These are phyloP conservation scores for Hycleus cichorii DNA, from an alignment of 1,140 invertebrate species.

Conservation along the genomic window DNA sequence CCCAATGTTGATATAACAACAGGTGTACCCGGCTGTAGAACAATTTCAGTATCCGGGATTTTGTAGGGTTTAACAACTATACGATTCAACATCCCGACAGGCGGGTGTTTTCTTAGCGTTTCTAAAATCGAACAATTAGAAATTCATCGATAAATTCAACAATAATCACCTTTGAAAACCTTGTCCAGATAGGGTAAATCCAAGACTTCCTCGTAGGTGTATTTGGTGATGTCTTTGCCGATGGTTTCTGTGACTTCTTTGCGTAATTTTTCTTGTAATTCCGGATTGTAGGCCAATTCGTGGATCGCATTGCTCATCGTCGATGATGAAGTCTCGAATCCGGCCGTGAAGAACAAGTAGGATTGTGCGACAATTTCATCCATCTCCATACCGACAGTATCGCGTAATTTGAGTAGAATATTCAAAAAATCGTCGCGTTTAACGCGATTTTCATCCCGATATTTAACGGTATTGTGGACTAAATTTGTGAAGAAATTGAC, in stretches of 20 bases:
- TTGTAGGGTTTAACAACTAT: too few species aligned
- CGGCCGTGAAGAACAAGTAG: slow-evolving; percentile 41
- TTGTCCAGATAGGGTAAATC: too few species aligned
- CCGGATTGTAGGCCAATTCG: slow-evolving; percentile 53
- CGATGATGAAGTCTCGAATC: slow-evolving; percentile 10
- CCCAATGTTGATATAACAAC: too few species aligned
- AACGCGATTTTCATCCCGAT: too few species aligned
- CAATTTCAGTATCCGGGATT: too few species aligned
- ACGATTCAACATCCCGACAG: too few species aligned
- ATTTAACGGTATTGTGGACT: slow-evolving; percentile 3
- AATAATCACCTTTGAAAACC: too few species aligned
- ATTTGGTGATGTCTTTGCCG: not conserved
- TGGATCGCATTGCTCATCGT: slow-evolving; percentile 39
- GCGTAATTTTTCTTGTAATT: slow-evolving; percentile 57
- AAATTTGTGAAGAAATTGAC: slow-evolving; percentile 40
- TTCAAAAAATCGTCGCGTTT: not conserved
- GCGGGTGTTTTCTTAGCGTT: too few species aligned
- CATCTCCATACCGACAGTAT: slow-evolving; percentile 30
- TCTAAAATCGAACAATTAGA: too few species aligned
- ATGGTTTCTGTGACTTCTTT: slow-evolving; percentile 49
- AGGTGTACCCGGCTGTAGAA: too few species aligned
- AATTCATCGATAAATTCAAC: too few species aligned
- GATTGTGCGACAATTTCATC: slow-evolving; percentile 55
- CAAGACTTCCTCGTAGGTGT: too few species aligned
- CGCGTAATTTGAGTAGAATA: not conserved